phyloP scores from a whole-genome alignment of 2,888 invertebrate genomes.

The Creontiades dilutus region DNA sequence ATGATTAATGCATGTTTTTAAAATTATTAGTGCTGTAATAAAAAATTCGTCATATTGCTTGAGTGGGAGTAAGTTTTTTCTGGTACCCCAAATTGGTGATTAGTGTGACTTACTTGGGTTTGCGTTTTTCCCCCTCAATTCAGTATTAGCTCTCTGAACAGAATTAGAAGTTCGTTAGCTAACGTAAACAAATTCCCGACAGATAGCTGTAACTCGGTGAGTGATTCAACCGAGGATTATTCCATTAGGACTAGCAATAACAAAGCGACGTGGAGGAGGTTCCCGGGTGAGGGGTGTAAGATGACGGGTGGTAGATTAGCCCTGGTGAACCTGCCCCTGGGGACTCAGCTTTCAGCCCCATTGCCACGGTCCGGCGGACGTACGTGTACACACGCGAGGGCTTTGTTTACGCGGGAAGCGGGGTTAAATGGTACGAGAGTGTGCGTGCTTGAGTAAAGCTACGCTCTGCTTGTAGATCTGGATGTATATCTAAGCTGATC shows the following conservation, averaged over 20 bases:
- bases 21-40: too few species aligned
- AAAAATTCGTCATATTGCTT: too few species aligned
- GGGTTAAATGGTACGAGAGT: background rate
- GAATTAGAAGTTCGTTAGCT: background rate
- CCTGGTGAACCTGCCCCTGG: background rate
- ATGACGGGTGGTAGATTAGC: slow-evolving; percentile 12
- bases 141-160: too few species aligned
- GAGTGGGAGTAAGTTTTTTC: too few species aligned
- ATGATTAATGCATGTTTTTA: too few species aligned
- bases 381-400: background rate
- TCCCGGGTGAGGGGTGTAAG: background rate
- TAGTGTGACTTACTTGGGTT: too few species aligned
- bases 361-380: background rate
- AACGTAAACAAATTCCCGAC: background rate
- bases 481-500: background rate
- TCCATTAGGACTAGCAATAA: slow-evolving; percentile 24
- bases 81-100: too few species aligned
- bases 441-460: background rate
- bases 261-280: background rate
- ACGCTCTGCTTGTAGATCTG: background rate
- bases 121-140: too few species aligned
- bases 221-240: background rate
- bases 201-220: background rate
- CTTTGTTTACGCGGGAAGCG: background rate
- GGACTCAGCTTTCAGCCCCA: background rate